Base-by-base conservation (phyloP, 1,140 invertebrate genomes). In the Polypedilum vanderplanki region DNA sequence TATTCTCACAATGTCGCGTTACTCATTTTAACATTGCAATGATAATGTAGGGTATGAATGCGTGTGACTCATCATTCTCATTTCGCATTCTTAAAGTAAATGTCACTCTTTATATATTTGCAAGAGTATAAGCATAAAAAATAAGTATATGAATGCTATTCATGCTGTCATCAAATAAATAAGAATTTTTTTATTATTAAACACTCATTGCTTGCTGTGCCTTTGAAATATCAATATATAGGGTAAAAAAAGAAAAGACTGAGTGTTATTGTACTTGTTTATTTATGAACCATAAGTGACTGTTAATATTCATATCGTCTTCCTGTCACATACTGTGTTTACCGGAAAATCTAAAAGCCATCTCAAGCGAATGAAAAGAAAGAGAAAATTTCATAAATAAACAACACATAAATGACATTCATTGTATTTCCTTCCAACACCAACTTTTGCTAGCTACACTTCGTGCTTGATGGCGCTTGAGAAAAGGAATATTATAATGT, bases 401-500 rank as follows among this genome's bases (percentile, higher is more conserved):
- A 33, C 24, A 33, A 33, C 24, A 33, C 24, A 33, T 33, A 33
- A 33, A 33, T 33, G 24, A 33, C 5, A 33, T 33, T 33, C 24
- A 33, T 33, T 33, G 24, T 33, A 5, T 33, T 33, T 33, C 24
- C 24, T 33, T 33, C 5, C 24, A 33, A 33, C 5, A 33, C n/a
- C n/a, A n/a, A n/a, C n/a, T n/a, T n/a, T n/a, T n/a, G n/a, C 24
- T 33, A 33, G 24, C 24, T 3, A 1, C 24, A 33, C 24, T 33
- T 33, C 24, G 24, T 33, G 24, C 24, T 33, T 33, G 24, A 33
- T 33, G 24, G 5, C 24, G 24, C 24, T 33, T 33, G 24, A 33
- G 24, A 18, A 70, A 70, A 70, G 18, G 7, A 70, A 70, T 70
- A 70, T 70, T 70, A 70, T 70, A 70, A 70, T 70, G 65, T 70